Evolutionary conservation across 2,888 invertebrate species (phyloP).

Genomic region (Pantelozetes paolii): DNA sequence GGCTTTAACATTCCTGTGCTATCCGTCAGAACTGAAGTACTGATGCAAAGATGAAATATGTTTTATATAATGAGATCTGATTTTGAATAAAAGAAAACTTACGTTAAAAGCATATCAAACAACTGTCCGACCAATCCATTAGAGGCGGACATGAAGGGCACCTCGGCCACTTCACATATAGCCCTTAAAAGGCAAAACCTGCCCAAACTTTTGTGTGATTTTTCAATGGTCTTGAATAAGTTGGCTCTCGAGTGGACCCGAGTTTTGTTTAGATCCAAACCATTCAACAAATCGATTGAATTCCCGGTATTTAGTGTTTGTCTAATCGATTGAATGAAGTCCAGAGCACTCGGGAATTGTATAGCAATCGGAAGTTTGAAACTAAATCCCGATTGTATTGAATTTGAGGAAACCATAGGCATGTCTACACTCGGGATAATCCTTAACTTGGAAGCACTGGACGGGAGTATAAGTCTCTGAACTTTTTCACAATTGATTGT

Average conservation of each 20-base stretch:
- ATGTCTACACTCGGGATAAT: constrained; percentile 33
- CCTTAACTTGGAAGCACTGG: constrained; percentile 8
- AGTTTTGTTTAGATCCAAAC: not conserved
- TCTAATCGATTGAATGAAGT: constrained; percentile 28
- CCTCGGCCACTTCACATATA: constrained; percentile 42
- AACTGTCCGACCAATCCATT: constrained; percentile 40
- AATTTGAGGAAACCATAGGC: constrained; percentile 22
- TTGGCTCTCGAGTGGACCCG: constrained; percentile 38
- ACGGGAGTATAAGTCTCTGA: constrained; percentile 38
- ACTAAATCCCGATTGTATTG: constrained; percentile 41
- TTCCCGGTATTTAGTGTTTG: constrained; percentile 27
- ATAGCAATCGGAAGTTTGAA: constrained; percentile 38
- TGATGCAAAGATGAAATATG: not conserved
- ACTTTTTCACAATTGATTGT: not conserved
- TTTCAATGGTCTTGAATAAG: constrained; percentile 37
- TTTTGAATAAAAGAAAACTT: constrained; percentile 5
- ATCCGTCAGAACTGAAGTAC: constrained; percentile 26
- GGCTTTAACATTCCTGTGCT: constrained; percentile 9
- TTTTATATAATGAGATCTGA: not conserved
- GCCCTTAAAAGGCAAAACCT: constrained; percentile 38
- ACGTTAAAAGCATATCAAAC: constrained; percentile 41
- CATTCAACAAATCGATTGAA: not conserved
- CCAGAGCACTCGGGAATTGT: constrained; percentile 39
- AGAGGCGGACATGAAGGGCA: constrained; percentile 36
- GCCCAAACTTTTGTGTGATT: constrained; percentile 26